Percentiles rank a stretch among this genome's conserved stretches.
phyloP scores from a whole-genome alignment of 1,140 invertebrate genomes.

The Battus philenor region DNA sequence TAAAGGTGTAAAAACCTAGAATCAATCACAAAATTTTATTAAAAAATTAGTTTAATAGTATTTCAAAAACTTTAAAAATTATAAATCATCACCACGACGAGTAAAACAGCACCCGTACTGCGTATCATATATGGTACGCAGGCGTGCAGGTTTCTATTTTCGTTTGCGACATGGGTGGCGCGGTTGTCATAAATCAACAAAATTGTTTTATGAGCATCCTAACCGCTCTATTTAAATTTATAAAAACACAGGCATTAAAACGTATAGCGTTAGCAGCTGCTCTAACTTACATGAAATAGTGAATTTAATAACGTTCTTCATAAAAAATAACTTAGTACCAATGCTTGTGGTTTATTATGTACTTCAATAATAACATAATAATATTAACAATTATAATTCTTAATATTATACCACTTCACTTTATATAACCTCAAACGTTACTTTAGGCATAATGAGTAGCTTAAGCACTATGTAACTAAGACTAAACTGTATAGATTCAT shows the following conservation, averaged over 20 bases:
- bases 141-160: slow-evolving; percentile 43
- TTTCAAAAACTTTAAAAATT: neutral
- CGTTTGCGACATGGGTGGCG: slow-evolving; percentile 55
- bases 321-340: too few species aligned
- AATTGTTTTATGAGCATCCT: slow-evolving; percentile 64
- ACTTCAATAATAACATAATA: too few species aligned
- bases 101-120: slow-evolving; percentile 8
- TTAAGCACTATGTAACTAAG: too few species aligned
- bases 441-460: too few species aligned
- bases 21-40: slow-evolving; percentile 3
- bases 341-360: too few species aligned
- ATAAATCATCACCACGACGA: neutral
- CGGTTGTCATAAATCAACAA: slow-evolving; percentile 55
- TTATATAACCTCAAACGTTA: too few species aligned
- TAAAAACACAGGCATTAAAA: slow-evolving; percentile 22
- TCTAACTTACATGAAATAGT: neutral
- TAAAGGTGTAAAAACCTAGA: too few species aligned
- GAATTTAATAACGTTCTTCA: too few species aligned
- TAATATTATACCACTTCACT: too few species aligned
- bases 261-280: slow-evolving; percentile 7
- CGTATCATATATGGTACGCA: too few species aligned
- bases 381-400: too few species aligned
- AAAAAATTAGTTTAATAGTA: neutral
- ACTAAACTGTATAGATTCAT: too few species aligned
- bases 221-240: slow-evolving; percentile 40